Evolutionary conservation across 2,797 vertebrate species (phyloP).

Genomic region (Poecilia wingei): DNA sequence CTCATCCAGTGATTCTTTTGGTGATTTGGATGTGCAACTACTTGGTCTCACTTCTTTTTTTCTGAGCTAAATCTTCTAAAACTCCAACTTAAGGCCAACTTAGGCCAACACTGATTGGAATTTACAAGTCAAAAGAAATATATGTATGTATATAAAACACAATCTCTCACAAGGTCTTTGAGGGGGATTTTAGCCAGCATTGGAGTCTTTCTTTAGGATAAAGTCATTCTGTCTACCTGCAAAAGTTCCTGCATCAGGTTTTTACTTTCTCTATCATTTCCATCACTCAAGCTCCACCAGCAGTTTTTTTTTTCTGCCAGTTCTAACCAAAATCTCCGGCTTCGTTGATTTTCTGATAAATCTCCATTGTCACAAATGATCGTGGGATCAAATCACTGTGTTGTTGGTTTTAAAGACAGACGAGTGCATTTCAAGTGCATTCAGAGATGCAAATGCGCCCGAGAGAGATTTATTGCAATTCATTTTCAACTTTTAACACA

Average conservation of each 20-base stretch:
- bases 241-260: neutral
- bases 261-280: neutral
- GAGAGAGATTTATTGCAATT: neutral
- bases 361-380: neutral
- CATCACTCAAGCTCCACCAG: neutral
- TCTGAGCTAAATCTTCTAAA: too few species aligned
- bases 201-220: neutral
- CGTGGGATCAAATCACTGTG: neutral
- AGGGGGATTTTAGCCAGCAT: neutral
- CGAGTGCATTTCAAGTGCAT: neutral
- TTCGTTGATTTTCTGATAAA: neutral
- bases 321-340: neutral
- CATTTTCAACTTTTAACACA: neutral
- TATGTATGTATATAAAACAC: too few species aligned
- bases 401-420: neutral
- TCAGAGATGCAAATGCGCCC: neutral
- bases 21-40: neutral
- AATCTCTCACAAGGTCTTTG: too few species aligned
- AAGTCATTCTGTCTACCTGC: neutral
- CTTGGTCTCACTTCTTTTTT: neutral
- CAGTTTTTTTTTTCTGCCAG: neutral
- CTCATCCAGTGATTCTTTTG: neutral
- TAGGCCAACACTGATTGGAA: too few species aligned
- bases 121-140: neutral
- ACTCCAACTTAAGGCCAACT: neutral